These are phyloP conservation scores for Glomeris marginata DNA, from an alignment of 2,888 invertebrate genomes.

Conservation along the genomic window DNA sequence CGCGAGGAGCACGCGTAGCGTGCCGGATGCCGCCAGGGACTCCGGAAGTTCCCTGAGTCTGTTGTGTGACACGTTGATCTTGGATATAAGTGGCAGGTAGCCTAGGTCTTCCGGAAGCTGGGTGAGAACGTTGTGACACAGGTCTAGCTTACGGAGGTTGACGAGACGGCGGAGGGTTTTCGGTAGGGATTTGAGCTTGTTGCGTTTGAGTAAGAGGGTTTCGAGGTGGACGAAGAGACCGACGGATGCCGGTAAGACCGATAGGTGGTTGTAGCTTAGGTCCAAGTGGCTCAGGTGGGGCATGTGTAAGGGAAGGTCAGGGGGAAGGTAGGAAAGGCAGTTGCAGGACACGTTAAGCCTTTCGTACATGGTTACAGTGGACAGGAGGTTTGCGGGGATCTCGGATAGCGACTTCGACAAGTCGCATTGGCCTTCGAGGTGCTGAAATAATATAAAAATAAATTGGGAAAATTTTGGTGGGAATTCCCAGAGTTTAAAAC, in stretches of 20 bases:
- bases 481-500: no score
- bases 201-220: constrained; percentile 25
- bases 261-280: constrained; percentile 27
- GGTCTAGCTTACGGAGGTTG: constrained; percentile 27
- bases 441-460: no score
- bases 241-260: constrained; percentile 27
- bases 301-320: constrained; percentile 27
- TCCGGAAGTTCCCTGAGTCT: constrained; percentile 25
- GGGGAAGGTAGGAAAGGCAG: constrained; percentile 26
- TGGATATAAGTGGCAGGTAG: constrained; percentile 24
- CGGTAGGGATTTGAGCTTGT: constrained; percentile 25
- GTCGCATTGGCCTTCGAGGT: constrained; percentile 24
- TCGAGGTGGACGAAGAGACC: constrained; percentile 28
- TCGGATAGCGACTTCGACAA: constrained; percentile 25
- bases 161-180: constrained; percentile 24
- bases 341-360: constrained; percentile 28
- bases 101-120: constrained; percentile 26
- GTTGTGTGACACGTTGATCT: constrained; percentile 27
- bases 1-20: constrained; percentile 24
- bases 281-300: constrained; percentile 28
- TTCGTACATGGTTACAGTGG: constrained; percentile 29
- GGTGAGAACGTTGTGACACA: constrained; percentile 25
- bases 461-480: no score
- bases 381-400: constrained; percentile 26
- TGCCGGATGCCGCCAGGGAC: constrained; percentile 23